Percentiles rank a stretch among this genome's conserved stretches.
Evolutionary conservation across 2,888 invertebrate species (phyloP).

Genomic region (Merodon equestris): DNA sequence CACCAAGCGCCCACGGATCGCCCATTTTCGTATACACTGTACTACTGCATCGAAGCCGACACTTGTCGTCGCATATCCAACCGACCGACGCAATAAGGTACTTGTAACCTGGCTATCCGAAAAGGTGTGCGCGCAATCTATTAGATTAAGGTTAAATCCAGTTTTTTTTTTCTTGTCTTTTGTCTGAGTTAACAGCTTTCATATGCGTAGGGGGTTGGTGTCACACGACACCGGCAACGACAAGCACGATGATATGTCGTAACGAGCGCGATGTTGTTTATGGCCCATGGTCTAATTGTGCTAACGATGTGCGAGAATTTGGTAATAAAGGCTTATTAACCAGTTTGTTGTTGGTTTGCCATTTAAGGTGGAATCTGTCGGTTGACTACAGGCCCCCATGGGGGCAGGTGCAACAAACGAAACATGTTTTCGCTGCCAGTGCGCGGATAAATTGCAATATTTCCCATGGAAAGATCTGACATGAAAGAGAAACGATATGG

Average conservation of each 20-base stretch:
- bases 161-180: constrained; percentile 23
- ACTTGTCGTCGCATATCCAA: neutral
- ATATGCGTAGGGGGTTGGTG: constrained; percentile 62
- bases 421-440: constrained; percentile 14
- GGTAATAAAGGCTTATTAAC: constrained; percentile 65
- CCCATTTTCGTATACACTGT: constrained; percentile 43
- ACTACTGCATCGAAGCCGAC: neutral
- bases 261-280: constrained; percentile 34
- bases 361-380: constrained; percentile 43
- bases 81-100: constrained; percentile 28
- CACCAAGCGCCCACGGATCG: constrained; percentile 58
- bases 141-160: constrained; percentile 36
- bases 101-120: constrained; percentile 22
- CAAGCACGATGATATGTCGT: constrained; percentile 28
- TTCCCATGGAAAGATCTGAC: constrained; percentile 63
- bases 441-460: constrained; percentile 49
- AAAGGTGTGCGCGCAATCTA: constrained; percentile 27
- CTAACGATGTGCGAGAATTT: constrained; percentile 67
- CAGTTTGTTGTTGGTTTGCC: constrained; percentile 52
- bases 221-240: constrained; percentile 47
- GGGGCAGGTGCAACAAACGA: constrained; percentile 52
- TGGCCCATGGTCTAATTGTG: constrained; percentile 55
- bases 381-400: constrained; percentile 31
- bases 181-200: too few species aligned
- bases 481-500: constrained; percentile 9